Conservation (phyloP, 2,113 vertebrate species). For the Myxocyprinus asiaticus region DNA sequence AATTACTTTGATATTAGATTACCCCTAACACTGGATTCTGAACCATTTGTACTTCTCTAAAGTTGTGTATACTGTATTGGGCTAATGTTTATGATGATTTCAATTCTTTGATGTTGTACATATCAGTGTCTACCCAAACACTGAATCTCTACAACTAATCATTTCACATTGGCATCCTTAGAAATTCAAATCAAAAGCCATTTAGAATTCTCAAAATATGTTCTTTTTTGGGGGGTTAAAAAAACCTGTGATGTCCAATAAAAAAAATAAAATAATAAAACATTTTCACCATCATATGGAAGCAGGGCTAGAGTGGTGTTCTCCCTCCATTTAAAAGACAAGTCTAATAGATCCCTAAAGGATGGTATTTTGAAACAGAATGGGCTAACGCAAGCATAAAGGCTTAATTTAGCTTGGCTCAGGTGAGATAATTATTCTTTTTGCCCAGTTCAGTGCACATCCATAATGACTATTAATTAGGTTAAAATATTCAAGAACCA, state of each 20-base stretch:
- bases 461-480: conserved; percentile 99
- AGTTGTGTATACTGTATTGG: too few relatives aligned
- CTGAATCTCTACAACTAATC: too few relatives aligned
- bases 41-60: too few relatives aligned
- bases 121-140: too few relatives aligned
- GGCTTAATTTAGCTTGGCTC: conserved; percentile 96
- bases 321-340: conserved; percentile 76
- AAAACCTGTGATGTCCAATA: too few relatives aligned
- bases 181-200: background rate
- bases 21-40: too few relatives aligned
- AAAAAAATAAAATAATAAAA: too few relatives aligned
- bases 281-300: conserved; percentile 66
- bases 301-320: conserved; percentile 67
- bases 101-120: too few relatives aligned
- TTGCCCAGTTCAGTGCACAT: conserved; percentile 94
- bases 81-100: too few relatives aligned
- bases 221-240: too few relatives aligned
- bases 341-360: conserved; percentile 78
- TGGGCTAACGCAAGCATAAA: conserved; percentile 69
- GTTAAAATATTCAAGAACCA: conserved; percentile 89
- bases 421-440: conserved; percentile 98
- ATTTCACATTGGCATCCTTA: too few relatives aligned
- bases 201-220: background rate
- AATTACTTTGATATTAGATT: too few relatives aligned
- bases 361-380: conserved; percentile 60